Evolutionary conservation across 2,113 vertebrate species (phyloP).

Genomic region (Formicarius rufipectus): DNA sequence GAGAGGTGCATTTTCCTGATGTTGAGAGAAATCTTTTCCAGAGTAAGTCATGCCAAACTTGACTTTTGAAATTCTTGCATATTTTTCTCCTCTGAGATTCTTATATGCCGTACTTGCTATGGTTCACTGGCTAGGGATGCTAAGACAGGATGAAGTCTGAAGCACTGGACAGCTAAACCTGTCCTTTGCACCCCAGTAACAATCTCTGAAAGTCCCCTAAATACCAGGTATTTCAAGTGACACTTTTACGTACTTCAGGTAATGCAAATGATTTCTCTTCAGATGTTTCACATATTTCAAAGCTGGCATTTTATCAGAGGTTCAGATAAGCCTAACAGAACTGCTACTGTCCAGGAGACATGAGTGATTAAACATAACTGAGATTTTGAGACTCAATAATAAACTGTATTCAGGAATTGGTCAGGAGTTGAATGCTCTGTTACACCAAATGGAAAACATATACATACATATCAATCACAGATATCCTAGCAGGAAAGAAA

Average conservation of each 20-base stretch:
- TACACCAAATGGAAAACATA: neutral
- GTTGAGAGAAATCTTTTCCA: neutral
- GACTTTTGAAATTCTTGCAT: neutral
- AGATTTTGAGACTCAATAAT: neutral
- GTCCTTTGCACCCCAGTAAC: neutral
- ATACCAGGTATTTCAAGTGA: neutral
- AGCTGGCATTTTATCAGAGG: neutral
- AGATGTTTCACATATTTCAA: neutral
- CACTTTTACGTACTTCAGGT: neutral
- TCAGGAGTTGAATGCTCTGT: neutral
- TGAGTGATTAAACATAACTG: neutral
- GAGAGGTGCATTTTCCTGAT: neutral
- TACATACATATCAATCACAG: neutral
- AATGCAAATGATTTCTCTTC: neutral
- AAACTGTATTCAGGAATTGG: neutral
- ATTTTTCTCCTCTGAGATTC: neutral
- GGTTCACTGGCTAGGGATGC: neutral
- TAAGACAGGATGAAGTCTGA: neutral
- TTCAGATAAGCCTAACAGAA: neutral
- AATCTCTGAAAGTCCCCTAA: neutral
- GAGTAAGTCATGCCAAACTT: neutral
- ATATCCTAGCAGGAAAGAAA: neutral
- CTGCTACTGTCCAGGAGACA: neutral
- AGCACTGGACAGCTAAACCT: neutral
- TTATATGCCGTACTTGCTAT: neutral